These are phyloP conservation scores for Hiodon alosoides DNA, from an alignment of 2,113 vertebrate genomes.

Conservation along the genomic window DNA sequence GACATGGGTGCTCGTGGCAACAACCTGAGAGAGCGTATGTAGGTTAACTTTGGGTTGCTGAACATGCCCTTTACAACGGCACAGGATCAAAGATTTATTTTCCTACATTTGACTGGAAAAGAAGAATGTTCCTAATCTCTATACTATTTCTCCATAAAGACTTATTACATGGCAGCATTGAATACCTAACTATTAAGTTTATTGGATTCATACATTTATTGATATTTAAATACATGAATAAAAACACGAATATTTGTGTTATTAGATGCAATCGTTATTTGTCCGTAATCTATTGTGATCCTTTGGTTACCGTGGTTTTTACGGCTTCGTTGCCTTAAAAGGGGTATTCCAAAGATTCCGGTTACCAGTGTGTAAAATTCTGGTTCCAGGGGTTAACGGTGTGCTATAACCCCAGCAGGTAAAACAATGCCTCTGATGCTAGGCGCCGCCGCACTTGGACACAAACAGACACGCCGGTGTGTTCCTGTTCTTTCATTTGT, in stretches of 20 bases:
- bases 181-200: no score
- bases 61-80: slow-evolving; percentile 22
- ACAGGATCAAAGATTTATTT: background rate
- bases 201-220: no score
- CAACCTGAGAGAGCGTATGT: slow-evolving; percentile 56
- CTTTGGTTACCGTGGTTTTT: background rate
- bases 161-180: no score
- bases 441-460: slow-evolving; percentile 20
- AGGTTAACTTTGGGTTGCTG: slow-evolving; percentile 52
- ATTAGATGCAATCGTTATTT: background rate
- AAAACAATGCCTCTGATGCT: background rate
- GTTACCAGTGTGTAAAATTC: background rate
- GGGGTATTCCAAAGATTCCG: background rate
- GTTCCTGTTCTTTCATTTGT: slow-evolving; percentile 65
- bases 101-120: background rate
- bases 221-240: no score
- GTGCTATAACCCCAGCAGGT: background rate
- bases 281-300: background rate
- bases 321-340: background rate
- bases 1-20: slow-evolving; percentile 44
- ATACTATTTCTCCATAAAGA: no score
- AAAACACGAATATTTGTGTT: no score
- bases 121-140: background rate
- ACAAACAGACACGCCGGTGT: slow-evolving; percentile 37
- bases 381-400: background rate